Conservation (phyloP, 2,113 vertebrate genomes). For the Bathybates hornii region DNA sequence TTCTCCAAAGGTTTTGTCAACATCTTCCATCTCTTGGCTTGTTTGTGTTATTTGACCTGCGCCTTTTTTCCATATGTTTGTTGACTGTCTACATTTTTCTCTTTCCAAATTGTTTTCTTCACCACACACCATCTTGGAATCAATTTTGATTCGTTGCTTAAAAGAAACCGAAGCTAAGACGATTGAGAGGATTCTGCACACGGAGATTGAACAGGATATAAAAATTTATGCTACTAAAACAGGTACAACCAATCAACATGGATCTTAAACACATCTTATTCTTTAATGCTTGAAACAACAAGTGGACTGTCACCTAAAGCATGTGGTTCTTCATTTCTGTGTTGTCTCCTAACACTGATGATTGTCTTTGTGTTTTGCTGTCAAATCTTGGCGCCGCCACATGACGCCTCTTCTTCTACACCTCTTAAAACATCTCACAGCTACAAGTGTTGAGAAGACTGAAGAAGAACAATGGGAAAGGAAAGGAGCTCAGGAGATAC, state of each 20-base stretch:
- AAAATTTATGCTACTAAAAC: constrained; percentile 22
- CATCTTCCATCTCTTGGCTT: not conserved
- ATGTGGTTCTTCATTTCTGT: not conserved
- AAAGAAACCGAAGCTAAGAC: constrained; percentile 37
- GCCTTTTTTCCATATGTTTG: not conserved
- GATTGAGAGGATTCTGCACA: constrained; percentile 8
- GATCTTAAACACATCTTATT: not conserved
- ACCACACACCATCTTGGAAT: constrained; percentile 4
- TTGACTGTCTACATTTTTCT: constrained; percentile 3
- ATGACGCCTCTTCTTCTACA: constrained; percentile 54
- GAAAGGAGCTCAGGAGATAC: constrained; percentile 9
- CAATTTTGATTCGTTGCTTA: constrained; percentile 4
- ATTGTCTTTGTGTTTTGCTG: constrained; percentile 51
- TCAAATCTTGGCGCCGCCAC: constrained; percentile 57
- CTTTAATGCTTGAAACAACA: not conserved
- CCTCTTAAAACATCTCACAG: constrained; percentile 40
- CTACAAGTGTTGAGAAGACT: not conserved
- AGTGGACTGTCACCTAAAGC: constrained; percentile 1
- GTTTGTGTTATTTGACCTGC: not conserved
- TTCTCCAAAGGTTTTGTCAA: not conserved
- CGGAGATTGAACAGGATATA: constrained; percentile 14
- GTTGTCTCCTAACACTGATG: constrained; percentile 33
- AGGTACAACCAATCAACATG: constrained; percentile 38
- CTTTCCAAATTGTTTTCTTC: not conserved
- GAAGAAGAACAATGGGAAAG: not conserved